Base-by-base conservation (phyloP, 2,797 vertebrate genomes). In the Zalophus californianus region DNA sequence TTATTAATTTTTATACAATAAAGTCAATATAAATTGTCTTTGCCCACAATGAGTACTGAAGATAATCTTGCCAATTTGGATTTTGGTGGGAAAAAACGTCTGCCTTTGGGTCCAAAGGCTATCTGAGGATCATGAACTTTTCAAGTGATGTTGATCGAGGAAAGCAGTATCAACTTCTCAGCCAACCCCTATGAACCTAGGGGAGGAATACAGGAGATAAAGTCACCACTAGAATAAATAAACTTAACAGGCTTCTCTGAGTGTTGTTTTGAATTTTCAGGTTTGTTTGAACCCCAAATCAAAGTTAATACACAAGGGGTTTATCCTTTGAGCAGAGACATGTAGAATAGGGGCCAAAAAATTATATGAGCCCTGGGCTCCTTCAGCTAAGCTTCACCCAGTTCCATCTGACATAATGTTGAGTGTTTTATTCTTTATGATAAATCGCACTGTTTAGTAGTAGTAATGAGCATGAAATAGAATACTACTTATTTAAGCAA, bases 251-350 rank as follows among this genome's bases (percentile, higher is more conserved):
- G 4, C 32, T 82, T 95, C 41, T 77, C 14, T 54, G 44, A 41
- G 27, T 41, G 44, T 72, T 89, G 58, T 72, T 92, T 79, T 84
- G 52, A 86, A 75, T 91, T 73, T 84, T 70, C 23, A 44, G 23
- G 8, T 82, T 91, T 58, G 29, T 64, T 79, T 86, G 41, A 96
- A 90, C 48, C 2, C 41, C 18, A 91, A 94, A 77, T 92, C 50
- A 85, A 91, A 84, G 82, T 56, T 38, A 91, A 82, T 85, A 27
- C 23, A 8, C 12, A 25, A 85, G n/a, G 3, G 1, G 0, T 82
- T 80, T 83, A 48, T 66, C 32, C 18, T 73, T 27, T 70, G 25
- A 88, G 15, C 7, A 10, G 5, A 13, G 21, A 50, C 11, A 21
- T 29, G 0, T 12, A 78, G 25, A 94, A 48, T 27, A 25, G 8